phyloP scores from a whole-genome alignment of 2,113 vertebrate genomes.

The Elephantulus edwardii region DNA sequence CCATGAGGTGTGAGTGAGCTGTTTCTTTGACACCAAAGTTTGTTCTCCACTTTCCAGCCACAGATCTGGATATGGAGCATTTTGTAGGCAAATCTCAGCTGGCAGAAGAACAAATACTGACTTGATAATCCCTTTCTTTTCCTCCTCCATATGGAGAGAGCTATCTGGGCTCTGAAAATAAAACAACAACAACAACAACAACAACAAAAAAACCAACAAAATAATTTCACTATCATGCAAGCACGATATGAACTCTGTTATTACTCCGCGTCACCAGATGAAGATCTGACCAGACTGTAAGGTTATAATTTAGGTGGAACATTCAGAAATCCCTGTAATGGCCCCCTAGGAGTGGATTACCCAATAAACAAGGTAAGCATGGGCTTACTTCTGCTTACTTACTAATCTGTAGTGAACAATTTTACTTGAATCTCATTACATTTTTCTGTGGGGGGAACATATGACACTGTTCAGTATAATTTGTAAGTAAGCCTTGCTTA shows the following conservation, averaged over 20 bases:
- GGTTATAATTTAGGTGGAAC: neutral
- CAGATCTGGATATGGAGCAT: neutral
- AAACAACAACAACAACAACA: too few species aligned
- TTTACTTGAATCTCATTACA: too few species aligned
- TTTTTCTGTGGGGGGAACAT: too few species aligned
- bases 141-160: neutral
- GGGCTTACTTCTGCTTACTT: too few species aligned
- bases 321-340: neutral
- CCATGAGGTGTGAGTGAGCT: neutral
- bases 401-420: too few species aligned
- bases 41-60: neutral
- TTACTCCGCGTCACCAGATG: slow-evolving; percentile 15
- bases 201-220: too few species aligned
- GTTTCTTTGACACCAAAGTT: slow-evolving; percentile 13
- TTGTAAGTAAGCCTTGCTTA: neutral
- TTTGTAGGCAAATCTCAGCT: slow-evolving; percentile 26
- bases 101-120: slow-evolving; percentile 20
- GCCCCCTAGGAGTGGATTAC: too few species aligned
- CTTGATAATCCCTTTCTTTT: slow-evolving; percentile 13
- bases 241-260: neutral
- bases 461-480: too few species aligned
- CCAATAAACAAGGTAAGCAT: too few species aligned
- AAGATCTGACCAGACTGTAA: neutral
- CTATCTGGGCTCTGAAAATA: neutral
- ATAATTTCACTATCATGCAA: neutral